These are phyloP conservation scores for Tylochromis polylepis DNA, from an alignment of 2,113 vertebrate genomes.

Conservation along the genomic window DNA sequence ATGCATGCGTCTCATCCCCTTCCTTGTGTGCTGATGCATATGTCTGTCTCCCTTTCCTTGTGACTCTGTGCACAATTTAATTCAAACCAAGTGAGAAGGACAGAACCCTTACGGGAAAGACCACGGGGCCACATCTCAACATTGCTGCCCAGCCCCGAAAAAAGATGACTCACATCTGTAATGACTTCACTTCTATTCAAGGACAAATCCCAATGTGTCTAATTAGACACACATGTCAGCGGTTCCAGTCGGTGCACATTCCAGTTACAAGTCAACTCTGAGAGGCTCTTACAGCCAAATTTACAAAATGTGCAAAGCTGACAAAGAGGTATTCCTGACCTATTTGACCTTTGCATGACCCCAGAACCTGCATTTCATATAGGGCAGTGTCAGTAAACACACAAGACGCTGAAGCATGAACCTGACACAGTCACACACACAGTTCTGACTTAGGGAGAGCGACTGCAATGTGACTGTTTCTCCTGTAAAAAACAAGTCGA, in stretches of 20 bases:
- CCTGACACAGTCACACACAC: background rate
- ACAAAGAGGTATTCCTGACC: background rate
- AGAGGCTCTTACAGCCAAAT: background rate
- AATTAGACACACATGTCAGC: background rate
- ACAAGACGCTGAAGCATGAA: background rate
- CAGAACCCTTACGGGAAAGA: background rate
- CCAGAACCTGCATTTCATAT: background rate
- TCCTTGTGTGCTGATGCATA: background rate
- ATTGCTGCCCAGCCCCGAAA: background rate
- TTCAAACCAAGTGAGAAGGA: background rate
- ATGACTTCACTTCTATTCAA: background rate
- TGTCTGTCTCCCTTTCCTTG: background rate
- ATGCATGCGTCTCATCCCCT: background rate
- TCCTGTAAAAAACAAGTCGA: background rate
- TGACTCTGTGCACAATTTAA: background rate
- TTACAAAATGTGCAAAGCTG: background rate
- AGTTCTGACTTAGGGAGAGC: no score
- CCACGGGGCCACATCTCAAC: background rate
- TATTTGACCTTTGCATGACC: background rate
- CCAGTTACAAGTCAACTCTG: background rate
- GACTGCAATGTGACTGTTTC: background rate
- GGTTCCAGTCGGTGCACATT: background rate
- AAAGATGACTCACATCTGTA: constrained; percentile 19
- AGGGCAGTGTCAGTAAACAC: background rate
- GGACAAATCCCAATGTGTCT: background rate